Evolutionary conservation across 2,797 vertebrate genomes (phyloP), one percentile per base, ranked within the genome.

Genomic region (Anguilla anguilla): DNA sequence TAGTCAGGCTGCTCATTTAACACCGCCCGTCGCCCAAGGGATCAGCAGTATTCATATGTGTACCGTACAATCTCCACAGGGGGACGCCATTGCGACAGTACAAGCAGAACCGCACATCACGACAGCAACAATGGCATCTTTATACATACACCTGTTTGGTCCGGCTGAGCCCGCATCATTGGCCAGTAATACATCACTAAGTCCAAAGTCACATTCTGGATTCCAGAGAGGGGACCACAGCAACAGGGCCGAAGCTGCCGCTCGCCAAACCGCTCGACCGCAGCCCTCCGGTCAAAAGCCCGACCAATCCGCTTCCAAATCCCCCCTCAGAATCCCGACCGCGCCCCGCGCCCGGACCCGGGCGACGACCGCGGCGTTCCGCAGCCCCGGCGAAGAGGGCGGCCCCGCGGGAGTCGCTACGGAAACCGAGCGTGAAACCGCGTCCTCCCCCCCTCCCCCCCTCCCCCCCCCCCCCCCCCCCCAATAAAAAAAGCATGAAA

Each of bases 161-260:
- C 88, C 91, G 90, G n/a, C 10, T 59, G 17, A 69, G 81, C 77
- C 79, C 79, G 85, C 79, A 86, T 87, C 49, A 90, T 84, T 31
- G 69, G 93, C 84, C 89, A 89, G 94, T 94, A 94, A 95, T 91
- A 94, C 92, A 95, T 94, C 79, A 94, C 93, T 90, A 88, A 88
- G 85, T 90, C 91, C 93, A 96, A 94, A 94, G 94, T 94, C 92
- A 94, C 93, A 93, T 94, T 93, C 91, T 91, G 89, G 91, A 94
- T 93, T 94, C 88, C 87, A 90, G 59, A 57, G 88, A 91, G 90
- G 82, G 87, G 35, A 91, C 77, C 25, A 6, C 91, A 92, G 77
- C 43, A 10, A 43, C 25, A 83, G 15, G 28, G 4, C 31, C 15
- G 4, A 39, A 22, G 39, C 72, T 77, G 28, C 72, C 4, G 35